phyloP scores from a whole-genome alignment of 2,888 invertebrate genomes.

The Hemithea aestivaria region DNA sequence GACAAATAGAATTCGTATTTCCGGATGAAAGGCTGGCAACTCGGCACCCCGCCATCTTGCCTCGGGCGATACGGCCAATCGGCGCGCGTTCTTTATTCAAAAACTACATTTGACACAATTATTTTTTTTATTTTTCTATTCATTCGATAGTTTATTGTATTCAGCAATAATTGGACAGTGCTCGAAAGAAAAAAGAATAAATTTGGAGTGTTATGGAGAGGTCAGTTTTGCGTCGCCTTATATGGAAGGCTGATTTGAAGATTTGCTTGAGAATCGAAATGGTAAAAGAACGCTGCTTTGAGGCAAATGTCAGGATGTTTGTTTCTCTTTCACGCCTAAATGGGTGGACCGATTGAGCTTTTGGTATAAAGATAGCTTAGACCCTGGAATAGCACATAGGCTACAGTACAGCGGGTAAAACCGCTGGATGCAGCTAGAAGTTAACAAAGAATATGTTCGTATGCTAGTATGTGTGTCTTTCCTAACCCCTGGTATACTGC shows the following conservation, averaged over 20 bases:
- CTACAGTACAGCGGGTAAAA: no score
- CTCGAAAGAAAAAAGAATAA: slow-evolving; percentile 20
- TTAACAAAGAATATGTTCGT: no score
- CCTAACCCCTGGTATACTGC: no score
- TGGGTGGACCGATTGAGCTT: no score
- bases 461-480: no score
- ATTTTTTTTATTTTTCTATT: slow-evolving; percentile 50
- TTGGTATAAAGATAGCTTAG: no score
- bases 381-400: no score
- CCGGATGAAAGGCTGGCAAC: slow-evolving; percentile 60
- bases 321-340: no score
- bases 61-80: slow-evolving; percentile 67
- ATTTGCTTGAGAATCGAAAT: no score
- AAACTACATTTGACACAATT: slow-evolving; percentile 52
- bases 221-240: slow-evolving; percentile 20
- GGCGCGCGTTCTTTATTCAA: slow-evolving; percentile 63
- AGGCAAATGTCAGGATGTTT: no score
- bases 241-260: slow-evolving; percentile 1
- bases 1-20: slow-evolving; percentile 68
- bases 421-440: no score
- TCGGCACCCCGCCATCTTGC: slow-evolving; percentile 72
- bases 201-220: slow-evolving; percentile 10
- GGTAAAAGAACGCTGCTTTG: no score
- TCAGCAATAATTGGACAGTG: slow-evolving; percentile 47
- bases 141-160: slow-evolving; percentile 48